These are phyloP conservation scores for Orius laevigatus DNA, from an alignment of 1,140 invertebrate species.

Conservation along the genomic window DNA sequence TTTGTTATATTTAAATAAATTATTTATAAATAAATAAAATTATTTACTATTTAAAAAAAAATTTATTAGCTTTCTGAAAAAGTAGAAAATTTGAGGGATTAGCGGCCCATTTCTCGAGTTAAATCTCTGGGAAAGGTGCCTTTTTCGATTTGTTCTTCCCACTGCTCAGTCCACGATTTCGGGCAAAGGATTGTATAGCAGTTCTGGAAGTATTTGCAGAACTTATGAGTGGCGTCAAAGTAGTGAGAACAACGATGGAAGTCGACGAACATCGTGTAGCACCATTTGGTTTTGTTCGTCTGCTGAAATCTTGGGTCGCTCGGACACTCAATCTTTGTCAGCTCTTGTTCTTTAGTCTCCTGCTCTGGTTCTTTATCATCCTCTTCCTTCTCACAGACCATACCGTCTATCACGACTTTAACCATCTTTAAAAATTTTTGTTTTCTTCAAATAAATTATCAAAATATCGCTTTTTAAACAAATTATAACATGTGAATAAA, in stretches of 20 bases:
- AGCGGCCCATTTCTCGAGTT: conserved; percentile 12
- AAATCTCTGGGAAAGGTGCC: conserved; percentile 44
- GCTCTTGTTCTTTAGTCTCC: no score
- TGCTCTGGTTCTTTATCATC: neutral
- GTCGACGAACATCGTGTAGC: conserved; percentile 14
- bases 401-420: conserved; percentile 8
- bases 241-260: conserved; percentile 54
- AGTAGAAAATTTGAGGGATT: neutral
- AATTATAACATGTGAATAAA: no score
- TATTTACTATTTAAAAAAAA: no score
- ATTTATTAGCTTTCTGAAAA: neutral
- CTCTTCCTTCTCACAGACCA: conserved; percentile 4
- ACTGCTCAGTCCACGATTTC: conserved; percentile 74
- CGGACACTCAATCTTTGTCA: no score
- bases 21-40: no score
- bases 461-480: no score
- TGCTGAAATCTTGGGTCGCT: conserved; percentile 10
- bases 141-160: conserved; percentile 66
- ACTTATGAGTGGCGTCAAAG: conserved; percentile 68
- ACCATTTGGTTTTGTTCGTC: conserved; percentile 12
- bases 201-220: conserved; percentile 84
- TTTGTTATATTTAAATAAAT: no score
- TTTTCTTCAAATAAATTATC: no score
- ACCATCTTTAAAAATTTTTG: no score
- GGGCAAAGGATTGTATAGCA: conserved; percentile 76